Percentiles rank a stretch among this genome's conserved stretches.
Conservation (phyloP, 2,888 invertebrate species). For the Sisyra nigra region DNA sequence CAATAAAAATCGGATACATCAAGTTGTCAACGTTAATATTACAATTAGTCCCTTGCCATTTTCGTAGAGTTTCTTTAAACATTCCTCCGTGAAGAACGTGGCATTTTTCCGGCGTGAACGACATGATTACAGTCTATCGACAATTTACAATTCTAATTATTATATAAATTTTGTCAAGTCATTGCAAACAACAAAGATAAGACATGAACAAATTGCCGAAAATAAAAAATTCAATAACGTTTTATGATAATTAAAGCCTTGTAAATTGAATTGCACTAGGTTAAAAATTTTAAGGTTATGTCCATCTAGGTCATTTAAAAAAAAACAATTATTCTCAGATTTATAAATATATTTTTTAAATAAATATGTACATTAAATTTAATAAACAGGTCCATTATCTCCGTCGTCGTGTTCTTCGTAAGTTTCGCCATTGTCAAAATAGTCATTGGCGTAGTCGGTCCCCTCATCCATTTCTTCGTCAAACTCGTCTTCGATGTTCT, state of each 20-base stretch:
- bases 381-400: slow-evolving; percentile 71
- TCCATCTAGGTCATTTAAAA: no score
- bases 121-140: slow-evolving; percentile 1
- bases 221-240: no score
- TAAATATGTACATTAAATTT: slow-evolving; percentile 14
- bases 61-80: slow-evolving; percentile 67
- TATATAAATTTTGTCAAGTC: no score
- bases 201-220: no score
- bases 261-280: no score
- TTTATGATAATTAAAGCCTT: no score
- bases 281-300: no score
- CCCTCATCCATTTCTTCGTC: slow-evolving; percentile 82
- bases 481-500: slow-evolving; percentile 39
- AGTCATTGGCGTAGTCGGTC: slow-evolving; percentile 74
- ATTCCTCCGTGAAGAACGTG: slow-evolving; percentile 68
- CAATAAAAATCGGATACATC: slow-evolving; percentile 76
- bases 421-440: slow-evolving; percentile 76
- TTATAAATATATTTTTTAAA: no score
- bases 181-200: no score
- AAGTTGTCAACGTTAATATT: slow-evolving; percentile 58
- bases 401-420: slow-evolving; percentile 76
- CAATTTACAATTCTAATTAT: no score
- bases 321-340: no score
- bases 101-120: slow-evolving; percentile 18
- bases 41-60: slow-evolving; percentile 63